These are phyloP conservation scores for Andrena dorsata DNA, from an alignment of 2,888 invertebrate species.

Conservation along the genomic window DNA sequence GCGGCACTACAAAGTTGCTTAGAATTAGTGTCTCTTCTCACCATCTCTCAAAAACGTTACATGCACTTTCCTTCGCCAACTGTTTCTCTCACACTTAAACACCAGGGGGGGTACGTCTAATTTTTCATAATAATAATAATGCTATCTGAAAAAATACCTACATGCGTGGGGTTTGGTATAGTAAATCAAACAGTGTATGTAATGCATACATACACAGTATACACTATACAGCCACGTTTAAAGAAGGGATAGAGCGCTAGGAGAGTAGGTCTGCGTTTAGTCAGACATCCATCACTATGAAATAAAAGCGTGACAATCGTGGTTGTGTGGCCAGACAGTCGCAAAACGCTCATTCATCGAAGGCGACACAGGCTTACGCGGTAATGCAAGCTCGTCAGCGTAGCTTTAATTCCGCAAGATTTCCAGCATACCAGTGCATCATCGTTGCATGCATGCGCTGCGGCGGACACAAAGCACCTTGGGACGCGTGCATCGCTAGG, in stretches of 20 bases:
- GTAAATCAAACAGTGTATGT: background rate
- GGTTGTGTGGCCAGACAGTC: constrained; percentile 8
- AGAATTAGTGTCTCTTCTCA: too few species aligned
- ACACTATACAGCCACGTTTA: background rate
- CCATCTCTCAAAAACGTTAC: background rate
- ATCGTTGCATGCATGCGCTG: constrained; percentile 15
- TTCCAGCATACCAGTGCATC: constrained; percentile 30
- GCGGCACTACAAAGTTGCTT: too few species aligned
- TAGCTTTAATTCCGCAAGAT: constrained; percentile 55
- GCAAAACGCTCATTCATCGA: constrained; percentile 40
- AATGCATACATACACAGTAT: background rate
- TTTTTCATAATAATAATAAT: background rate
- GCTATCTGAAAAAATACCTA: too few species aligned
- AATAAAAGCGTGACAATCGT: constrained; percentile 19
- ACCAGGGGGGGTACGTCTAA: too few species aligned
- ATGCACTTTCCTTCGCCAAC: background rate
- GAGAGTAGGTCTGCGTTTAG: background rate
- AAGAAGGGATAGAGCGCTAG: constrained; percentile 5
- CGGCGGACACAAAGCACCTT: constrained; percentile 12
- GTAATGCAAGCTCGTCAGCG: constrained; percentile 40
- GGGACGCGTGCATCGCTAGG: constrained; percentile 2
- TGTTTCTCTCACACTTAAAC: background rate
- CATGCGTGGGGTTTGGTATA: background rate
- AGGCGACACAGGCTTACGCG: constrained; percentile 19
- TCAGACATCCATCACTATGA: background rate